phyloP scores from a whole-genome alignment of 2,888 invertebrate species.

The Rotaria socialis region DNA sequence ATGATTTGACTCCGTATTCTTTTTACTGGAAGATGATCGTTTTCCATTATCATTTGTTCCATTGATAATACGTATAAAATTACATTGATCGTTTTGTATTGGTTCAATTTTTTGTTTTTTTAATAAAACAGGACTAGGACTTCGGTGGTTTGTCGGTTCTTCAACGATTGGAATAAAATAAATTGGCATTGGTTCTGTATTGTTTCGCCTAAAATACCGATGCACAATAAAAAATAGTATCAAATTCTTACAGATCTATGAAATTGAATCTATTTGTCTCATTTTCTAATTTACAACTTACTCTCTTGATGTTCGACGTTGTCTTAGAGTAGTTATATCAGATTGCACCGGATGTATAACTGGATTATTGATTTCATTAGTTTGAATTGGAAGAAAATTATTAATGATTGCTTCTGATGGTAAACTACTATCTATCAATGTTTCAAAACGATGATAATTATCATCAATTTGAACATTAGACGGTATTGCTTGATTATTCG shows the following conservation, averaged over 20 bases:
- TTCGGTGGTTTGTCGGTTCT: background rate
- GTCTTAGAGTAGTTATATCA: background rate
- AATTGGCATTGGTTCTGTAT: background rate
- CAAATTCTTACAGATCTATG: too few relatives aligned
- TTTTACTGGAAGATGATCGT: background rate
- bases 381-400: background rate
- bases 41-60: background rate
- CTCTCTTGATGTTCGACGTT: background rate
- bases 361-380: background rate
- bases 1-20: background rate
- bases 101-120: background rate
- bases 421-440: background rate
- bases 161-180: background rate
- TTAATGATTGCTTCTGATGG: background rate
- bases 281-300: background rate
- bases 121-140: background rate
- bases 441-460: background rate
- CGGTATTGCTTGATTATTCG: background rate
- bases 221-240: too few relatives aligned
- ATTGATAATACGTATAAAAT: background rate
- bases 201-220: background rate
- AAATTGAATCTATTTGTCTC: too few relatives aligned
- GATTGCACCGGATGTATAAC: background rate
- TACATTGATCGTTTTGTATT: background rate
- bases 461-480: background rate